Evolutionary conservation across 2,888 invertebrate genomes (phyloP), one percentile per base, ranked within the genome.

Genomic region (Macaria liturata): DNA sequence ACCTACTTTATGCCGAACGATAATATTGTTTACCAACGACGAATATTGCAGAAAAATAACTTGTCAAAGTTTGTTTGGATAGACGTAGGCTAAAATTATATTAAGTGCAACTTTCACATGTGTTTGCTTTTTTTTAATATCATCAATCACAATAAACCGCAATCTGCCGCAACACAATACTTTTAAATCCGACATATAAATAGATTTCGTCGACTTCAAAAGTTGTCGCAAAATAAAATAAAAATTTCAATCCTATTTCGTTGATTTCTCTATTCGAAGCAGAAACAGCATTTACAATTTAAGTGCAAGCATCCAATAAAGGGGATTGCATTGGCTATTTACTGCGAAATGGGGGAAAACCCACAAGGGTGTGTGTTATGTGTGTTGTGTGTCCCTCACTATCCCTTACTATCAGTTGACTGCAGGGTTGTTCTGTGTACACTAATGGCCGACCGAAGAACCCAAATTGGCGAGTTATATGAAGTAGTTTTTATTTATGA

Each of bases 341-440:
- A 62, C 63, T 57, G 58, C 65, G 64, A 68, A 70, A 69, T 62
- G 69, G 70, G 74, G 72, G 71, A 67, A 68, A 69, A 62, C 68
- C 64, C 67, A 67, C 53, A 54, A 62, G 66, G 67, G 63, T 57
- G 50, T 56, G 50, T 56, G 20, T 20, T 20, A 20, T 20, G 20
- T 20, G 20, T 2, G 20, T 1, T 20, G 20, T 20, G 51, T 56
- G 50, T 57, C 8, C 9, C 42, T 8, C 9, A 4, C 42, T 66
- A 56, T 58, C 53, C 58, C 55, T 43, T 48, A 61, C 59, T 63
- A 43, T 49, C 34, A 76, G 75, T 78, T 64, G 42, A 52, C 48
- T 62, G 57, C 56, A 62, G 20, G 20, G 20, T 20, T 20, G 20
- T 20, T 20, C 20, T 1, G 20, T 20, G 20, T 20, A 20, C 20